phyloP scores from a whole-genome alignment of 2,888 invertebrate species.

The Crioceris asparagi region DNA sequence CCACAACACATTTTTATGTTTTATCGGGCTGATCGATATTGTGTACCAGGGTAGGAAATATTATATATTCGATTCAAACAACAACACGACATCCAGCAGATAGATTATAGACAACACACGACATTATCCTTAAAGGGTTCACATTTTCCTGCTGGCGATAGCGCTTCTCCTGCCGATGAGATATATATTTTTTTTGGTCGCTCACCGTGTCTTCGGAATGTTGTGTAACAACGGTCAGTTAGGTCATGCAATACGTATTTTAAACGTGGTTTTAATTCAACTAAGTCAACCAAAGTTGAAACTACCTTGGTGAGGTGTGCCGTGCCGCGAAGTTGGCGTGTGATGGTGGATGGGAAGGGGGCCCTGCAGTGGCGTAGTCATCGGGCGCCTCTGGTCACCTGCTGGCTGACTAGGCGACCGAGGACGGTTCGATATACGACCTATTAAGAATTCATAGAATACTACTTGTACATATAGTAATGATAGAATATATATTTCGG shows the following conservation, averaged over 20 bases:
- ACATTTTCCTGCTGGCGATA: conserved; percentile 17
- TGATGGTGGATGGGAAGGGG: conserved; percentile 19
- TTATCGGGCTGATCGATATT: too few relatives aligned
- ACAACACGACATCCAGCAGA: too few relatives aligned
- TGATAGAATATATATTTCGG: too few relatives aligned
- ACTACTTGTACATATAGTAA: too few relatives aligned
- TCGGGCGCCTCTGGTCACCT: too few relatives aligned
- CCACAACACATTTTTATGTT: too few relatives aligned
- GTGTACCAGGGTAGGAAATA: too few relatives aligned
- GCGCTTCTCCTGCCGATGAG: conserved; percentile 6
- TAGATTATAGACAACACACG: conserved; percentile 14
- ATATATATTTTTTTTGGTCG: too few relatives aligned
- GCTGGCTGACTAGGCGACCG: too few relatives aligned
- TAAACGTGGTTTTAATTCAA: conserved; percentile 22
- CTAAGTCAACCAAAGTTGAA: conserved; percentile 23
- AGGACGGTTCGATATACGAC: not conserved
- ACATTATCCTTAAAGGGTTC: too few relatives aligned
- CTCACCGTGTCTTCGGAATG: not conserved
- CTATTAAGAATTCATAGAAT: too few relatives aligned
- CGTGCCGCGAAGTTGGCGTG: conserved; percentile 18
- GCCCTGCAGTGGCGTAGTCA: conserved; percentile 14
- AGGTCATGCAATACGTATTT: not conserved
- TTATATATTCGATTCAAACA: too few relatives aligned
- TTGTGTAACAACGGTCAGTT: not conserved
- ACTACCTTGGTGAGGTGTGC: conserved; percentile 29